phyloP scores from a whole-genome alignment of 2,888 invertebrate genomes.

The Drosophila prolongata region DNA sequence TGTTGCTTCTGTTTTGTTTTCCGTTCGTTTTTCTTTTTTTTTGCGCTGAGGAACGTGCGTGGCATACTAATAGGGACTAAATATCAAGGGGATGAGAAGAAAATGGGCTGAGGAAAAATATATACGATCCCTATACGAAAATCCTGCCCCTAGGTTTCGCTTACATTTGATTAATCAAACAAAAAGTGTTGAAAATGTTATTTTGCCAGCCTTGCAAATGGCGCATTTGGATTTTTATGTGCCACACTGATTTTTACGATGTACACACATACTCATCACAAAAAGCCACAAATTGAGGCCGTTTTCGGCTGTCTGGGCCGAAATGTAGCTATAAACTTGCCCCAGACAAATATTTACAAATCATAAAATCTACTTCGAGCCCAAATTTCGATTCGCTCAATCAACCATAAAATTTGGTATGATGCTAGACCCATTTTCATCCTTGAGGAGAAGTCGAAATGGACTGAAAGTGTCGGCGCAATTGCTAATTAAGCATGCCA shows the following conservation, averaged over 20 bases:
- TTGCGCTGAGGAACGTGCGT: slow-evolving; percentile 63
- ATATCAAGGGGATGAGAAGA: slow-evolving; percentile 33
- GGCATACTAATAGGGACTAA: slow-evolving; percentile 77
- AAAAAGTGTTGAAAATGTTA: slow-evolving; percentile 79
- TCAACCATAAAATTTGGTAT: slow-evolving; percentile 57
- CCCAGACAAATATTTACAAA: slow-evolving; percentile 75
- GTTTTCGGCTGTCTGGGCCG: slow-evolving; percentile 41
- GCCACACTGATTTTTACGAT: slow-evolving; percentile 64
- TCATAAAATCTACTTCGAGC: slow-evolving; percentile 66
- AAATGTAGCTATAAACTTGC: slow-evolving; percentile 74
- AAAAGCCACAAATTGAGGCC: slow-evolving; percentile 69
- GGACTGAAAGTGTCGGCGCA: slow-evolving; percentile 47
- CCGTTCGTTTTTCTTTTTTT: slow-evolving; percentile 34
- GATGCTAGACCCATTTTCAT: neutral
- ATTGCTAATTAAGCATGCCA: slow-evolving; percentile 48
- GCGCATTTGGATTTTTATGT: slow-evolving; percentile 77
- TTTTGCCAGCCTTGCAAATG: slow-evolving; percentile 75
- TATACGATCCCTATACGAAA: neutral
- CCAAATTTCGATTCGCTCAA: slow-evolving; percentile 52
- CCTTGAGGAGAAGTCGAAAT: slow-evolving; percentile 3
- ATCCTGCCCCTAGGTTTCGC: slow-evolving; percentile 30
- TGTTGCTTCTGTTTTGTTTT: slow-evolving; percentile 37
- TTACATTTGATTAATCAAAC: slow-evolving; percentile 73
- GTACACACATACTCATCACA: slow-evolving; percentile 18
- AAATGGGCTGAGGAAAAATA: slow-evolving; percentile 14